A percentile compares a stretch with the other conserved stretches of the same genome.
Evolutionary conservation across 1,140 invertebrate species (phyloP).

Genomic region (Arctopsyche grandis): DNA sequence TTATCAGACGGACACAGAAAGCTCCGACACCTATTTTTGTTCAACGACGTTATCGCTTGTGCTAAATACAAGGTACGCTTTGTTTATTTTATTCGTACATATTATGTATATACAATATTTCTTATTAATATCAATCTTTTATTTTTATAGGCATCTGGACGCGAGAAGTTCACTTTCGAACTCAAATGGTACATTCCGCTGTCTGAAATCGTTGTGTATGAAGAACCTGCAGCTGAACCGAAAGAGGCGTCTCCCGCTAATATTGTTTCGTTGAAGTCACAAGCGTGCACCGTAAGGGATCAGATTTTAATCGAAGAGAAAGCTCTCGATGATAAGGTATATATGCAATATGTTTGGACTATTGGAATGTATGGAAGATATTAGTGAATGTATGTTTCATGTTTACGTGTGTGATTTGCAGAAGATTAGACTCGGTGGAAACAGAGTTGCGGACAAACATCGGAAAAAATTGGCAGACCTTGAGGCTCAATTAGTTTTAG

Average conservation of each 20-base stretch:
- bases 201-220: slow-evolving; percentile 77
- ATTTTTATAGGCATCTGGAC: slow-evolving; percentile 72
- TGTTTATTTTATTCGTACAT: slow-evolving; percentile 30
- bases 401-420: slow-evolving; percentile 55
- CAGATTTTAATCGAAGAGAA: slow-evolving; percentile 82
- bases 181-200: slow-evolving; percentile 92
- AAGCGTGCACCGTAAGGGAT: slow-evolving; percentile 86
- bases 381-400: slow-evolving; percentile 4
- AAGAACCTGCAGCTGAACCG: slow-evolving; percentile 75
- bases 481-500: slow-evolving; percentile 88
- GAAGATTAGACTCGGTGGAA: slow-evolving; percentile 70
- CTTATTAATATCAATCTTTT: not conserved
- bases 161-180: slow-evolving; percentile 91
- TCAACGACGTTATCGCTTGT: slow-evolving; percentile 94
- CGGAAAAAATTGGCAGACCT: slow-evolving; percentile 88
- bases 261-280: slow-evolving; percentile 85
- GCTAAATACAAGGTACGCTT: slow-evolving; percentile 87
- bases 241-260: slow-evolving; percentile 78
- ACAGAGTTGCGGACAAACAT: slow-evolving; percentile 81
- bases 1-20: slow-evolving; percentile 88
- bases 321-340: slow-evolving; percentile 71
- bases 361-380: slow-evolving; percentile 18
- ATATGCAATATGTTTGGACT: slow-evolving; percentile 25
- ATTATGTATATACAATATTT: not conserved
- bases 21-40: slow-evolving; percentile 91